Evolutionary conservation across 2,797 vertebrate species (phyloP).

Genomic region (Acrossocheilus fasciatus): DNA sequence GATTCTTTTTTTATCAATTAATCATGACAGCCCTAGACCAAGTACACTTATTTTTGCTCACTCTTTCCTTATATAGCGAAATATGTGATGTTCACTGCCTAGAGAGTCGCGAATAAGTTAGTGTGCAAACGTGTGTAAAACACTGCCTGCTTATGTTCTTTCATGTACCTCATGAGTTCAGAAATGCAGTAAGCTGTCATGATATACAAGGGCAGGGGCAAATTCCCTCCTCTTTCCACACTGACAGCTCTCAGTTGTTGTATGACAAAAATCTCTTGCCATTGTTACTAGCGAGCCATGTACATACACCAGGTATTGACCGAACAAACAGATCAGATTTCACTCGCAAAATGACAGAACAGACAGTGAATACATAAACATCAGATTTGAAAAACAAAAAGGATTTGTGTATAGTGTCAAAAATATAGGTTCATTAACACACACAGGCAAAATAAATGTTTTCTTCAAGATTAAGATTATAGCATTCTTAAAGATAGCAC

Average conservation of each 20-base stretch:
- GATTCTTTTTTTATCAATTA: not conserved
- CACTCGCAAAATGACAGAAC: not conserved
- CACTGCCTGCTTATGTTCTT: not conserved
- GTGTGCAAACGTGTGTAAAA: not conserved
- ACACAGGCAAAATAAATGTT: not conserved
- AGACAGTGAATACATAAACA: not conserved
- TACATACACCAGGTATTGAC: not conserved
- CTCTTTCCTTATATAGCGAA: not conserved
- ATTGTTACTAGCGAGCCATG: not conserved
- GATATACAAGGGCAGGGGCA: not conserved
- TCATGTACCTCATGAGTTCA: not conserved
- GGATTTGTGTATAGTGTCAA: not conserved
- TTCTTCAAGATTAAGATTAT: not conserved
- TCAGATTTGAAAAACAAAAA: not conserved
- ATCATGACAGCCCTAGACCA: not conserved
- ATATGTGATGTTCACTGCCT: not conserved
- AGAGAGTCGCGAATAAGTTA: not conserved
- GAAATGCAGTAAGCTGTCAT: not conserved
- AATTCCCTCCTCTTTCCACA: slow-evolving; percentile 8
- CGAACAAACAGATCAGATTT: not conserved
- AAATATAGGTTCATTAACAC: not conserved
- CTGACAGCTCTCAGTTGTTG: slow-evolving; percentile 15
- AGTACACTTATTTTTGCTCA: not conserved
- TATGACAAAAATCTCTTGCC: not conserved
- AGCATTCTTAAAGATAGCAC: not conserved